Conservation (phyloP, 35 echinoderm and acorn worm species). For the Antedon bifida region DNA sequence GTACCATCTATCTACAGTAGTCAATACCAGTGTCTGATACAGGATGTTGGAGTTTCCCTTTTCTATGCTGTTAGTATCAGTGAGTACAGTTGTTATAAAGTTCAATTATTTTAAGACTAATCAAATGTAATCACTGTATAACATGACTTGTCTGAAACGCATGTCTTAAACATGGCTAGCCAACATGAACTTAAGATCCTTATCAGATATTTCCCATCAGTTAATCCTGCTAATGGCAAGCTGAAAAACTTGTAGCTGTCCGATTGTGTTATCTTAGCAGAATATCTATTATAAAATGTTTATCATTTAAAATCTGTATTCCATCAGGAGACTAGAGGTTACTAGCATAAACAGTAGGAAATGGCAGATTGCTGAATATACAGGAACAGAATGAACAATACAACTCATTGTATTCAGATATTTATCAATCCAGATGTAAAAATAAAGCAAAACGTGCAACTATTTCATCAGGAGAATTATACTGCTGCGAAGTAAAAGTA, state of each 20-base stretch:
- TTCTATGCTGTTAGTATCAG: too few relatives aligned
- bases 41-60: too few relatives aligned
- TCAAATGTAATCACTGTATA: neutral
- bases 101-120: neutral
- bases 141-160: neutral
- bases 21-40: too few relatives aligned
- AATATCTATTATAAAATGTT: neutral
- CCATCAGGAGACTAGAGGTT: neutral
- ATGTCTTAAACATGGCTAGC: neutral
- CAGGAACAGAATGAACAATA: too few relatives aligned
- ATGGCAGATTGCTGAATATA: too few relatives aligned
- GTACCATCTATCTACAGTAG: too few relatives aligned
- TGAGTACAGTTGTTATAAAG: neutral
- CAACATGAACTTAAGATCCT: neutral
- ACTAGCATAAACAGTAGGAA: neutral
- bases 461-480: too few relatives aligned
- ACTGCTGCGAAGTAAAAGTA: too few relatives aligned
- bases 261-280: neutral
- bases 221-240: neutral
- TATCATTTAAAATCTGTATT: neutral
- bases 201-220: neutral
- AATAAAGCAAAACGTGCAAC: too few relatives aligned
- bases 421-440: too few relatives aligned
- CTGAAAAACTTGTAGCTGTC: neutral
- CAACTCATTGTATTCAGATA: too few relatives aligned